These are phyloP conservation scores for Stegastes partitus DNA, from an alignment of 2,113 vertebrate species.

Conservation along the genomic window DNA sequence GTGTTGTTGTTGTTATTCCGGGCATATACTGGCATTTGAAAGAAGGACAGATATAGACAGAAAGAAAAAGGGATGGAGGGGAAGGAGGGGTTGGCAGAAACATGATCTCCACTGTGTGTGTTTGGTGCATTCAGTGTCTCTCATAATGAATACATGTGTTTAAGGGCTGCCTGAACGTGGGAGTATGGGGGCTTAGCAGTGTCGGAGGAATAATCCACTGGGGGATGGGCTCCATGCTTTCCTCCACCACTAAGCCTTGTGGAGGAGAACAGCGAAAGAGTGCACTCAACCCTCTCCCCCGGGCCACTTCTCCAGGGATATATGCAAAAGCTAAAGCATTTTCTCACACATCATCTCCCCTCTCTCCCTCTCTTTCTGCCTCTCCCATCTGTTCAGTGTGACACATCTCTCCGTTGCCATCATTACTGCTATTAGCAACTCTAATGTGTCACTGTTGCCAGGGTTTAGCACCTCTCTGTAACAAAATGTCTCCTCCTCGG, in stretches of 20 bases:
- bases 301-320: conserved; percentile 73
- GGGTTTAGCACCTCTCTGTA: conserved; percentile 62
- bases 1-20: conserved; percentile 24
- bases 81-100: conserved; percentile 12
- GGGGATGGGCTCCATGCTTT: conserved; percentile 75
- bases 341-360: conserved; percentile 59
- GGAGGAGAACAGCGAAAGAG: conserved; percentile 70
- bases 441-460: conserved; percentile 64
- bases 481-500: conserved; percentile 31
- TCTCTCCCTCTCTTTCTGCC: conserved; percentile 33
- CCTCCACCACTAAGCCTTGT: conserved; percentile 72
- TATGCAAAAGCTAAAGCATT: conserved; percentile 70
- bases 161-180: conserved; percentile 67
- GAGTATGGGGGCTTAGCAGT: conserved; percentile 77
- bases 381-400: conserved; percentile 76
- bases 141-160: conserved; percentile 76
- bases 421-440: conserved; percentile 75
- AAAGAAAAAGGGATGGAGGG: conserved; percentile 28
- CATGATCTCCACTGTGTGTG: conserved; percentile 25
- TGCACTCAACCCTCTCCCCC: conserved; percentile 71
- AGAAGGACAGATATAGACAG: conserved; percentile 46
- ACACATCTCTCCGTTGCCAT: conserved; percentile 62
- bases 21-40: conserved; percentile 53
- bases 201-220: conserved; percentile 79
- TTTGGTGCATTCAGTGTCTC: conserved; percentile 51